Evolutionary conservation across 2,113 vertebrate species (phyloP).

Genomic region (Sceloporus undulatus): DNA sequence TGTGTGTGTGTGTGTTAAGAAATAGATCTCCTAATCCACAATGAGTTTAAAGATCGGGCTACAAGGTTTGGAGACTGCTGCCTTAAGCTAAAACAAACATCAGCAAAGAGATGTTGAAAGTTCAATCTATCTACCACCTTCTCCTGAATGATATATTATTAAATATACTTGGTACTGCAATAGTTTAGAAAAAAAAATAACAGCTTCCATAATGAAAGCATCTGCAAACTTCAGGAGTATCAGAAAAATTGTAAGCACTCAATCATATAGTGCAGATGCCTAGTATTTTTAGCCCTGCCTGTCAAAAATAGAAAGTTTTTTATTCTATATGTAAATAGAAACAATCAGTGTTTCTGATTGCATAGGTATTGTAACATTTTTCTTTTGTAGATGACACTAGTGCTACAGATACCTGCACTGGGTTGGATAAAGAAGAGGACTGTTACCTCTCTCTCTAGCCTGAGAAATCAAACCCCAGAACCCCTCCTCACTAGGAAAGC

Average conservation of each 20-base stretch:
- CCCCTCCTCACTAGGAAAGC: not conserved
- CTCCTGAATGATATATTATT: not conserved
- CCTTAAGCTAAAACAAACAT: not conserved
- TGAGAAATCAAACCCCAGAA: not conserved
- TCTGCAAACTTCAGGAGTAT: not conserved
- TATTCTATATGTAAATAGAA: not conserved
- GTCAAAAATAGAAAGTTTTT: not conserved
- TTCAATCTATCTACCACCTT: not conserved
- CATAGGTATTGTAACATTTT: not conserved
- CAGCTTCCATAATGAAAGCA: not conserved
- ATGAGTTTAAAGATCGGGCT: not conserved
- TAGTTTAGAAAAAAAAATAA: not conserved
- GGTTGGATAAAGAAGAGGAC: not conserved
- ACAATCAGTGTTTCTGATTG: not conserved
- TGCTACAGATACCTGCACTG: not conserved
- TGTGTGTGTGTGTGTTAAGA: too few species aligned
- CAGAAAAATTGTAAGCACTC: not conserved
- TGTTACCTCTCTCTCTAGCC: not conserved
- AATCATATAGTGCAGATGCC: not conserved
- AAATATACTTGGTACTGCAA: not conserved
- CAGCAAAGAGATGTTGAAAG: not conserved
- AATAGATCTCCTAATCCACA: not conserved
- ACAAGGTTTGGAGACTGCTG: not conserved
- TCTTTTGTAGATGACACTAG: not conserved
- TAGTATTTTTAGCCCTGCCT: not conserved